Evolutionary conservation across 2,113 vertebrate genomes (phyloP).

Genomic region (Dolichallabes microphthalmus): DNA sequence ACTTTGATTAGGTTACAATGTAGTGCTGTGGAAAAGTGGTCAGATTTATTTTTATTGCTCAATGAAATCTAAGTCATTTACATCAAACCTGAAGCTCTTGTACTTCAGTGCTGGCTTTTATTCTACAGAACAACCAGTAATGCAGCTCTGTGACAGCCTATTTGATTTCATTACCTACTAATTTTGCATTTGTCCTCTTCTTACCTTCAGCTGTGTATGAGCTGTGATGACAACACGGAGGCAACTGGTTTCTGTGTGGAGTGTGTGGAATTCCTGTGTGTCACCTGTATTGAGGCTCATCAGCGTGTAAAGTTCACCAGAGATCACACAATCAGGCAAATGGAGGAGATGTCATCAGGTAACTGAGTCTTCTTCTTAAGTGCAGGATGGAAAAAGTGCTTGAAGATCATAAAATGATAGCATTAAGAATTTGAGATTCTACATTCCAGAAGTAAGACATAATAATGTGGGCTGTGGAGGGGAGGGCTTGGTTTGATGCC

Average conservation of each 20-base stretch:
- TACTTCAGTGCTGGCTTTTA: not conserved
- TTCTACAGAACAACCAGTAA: too few species aligned
- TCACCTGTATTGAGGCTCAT: conserved; percentile 94
- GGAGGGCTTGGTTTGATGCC: too few species aligned
- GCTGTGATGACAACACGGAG: conserved; percentile 97
- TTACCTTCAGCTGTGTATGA: conserved; percentile 86
- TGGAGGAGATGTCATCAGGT: conserved; percentile 97
- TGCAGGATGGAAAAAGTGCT: not conserved
- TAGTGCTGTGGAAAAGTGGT: not conserved
- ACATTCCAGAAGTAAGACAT: not conserved
- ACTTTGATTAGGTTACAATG: not conserved
- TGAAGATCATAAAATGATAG: not conserved
- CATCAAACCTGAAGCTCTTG: not conserved
- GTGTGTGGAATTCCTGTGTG: conserved; percentile 95
- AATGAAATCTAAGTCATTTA: not conserved
- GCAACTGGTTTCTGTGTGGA: conserved; percentile 95
- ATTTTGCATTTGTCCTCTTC: not conserved
- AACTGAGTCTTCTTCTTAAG: too few species aligned
- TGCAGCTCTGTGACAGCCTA: not conserved
- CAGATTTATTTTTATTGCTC: not conserved
- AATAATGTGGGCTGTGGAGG: not conserved
- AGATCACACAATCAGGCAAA: conserved; percentile 94
- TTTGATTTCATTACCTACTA: not conserved
- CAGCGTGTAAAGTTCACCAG: conserved; percentile 97
- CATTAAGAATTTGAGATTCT: not conserved